Evolutionary conservation across 2,113 vertebrate genomes (phyloP), one percentile per base, ranked within the genome.

Genomic region (Chinchilla lanigera): DNA sequence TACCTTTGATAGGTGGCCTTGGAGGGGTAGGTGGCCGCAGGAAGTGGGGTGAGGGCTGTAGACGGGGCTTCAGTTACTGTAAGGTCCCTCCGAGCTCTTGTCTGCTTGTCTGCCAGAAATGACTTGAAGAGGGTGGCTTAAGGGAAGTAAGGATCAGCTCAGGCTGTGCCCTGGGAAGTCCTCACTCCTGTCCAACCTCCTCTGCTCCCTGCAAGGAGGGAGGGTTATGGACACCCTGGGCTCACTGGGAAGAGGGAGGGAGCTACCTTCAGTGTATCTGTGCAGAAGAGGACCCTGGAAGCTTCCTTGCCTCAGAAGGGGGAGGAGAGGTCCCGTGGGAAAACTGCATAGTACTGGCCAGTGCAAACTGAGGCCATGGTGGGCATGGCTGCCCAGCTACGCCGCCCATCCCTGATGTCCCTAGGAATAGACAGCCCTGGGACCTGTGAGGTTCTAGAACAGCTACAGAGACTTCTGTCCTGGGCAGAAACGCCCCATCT

Each of bases 141-240:
- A 54, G 50, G 17, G 77, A 80, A 54, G 50, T 0, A 50, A 38
- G 17, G 4, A 12, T 1, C 52, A 2, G 1, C 56, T 84, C 4
- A 9, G 38, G 30, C 41, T 47, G 47, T 9, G 52, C 44, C 33
- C n/a, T 1, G 26, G 0, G 0, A 50, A 47, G 67, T 28, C n/a
- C 54, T 35, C 5, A 0, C 0, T 10, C 6, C 47, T 4, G 0
- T 16, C 30, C 30, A 11, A 20, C 26, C 47, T 28, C 88, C 44
- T 33, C 33, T 33, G 13, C 26, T n/a, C 6, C 44, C n/a, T n/a
- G 71, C 44, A 3, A 22, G 52, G 75, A n/a, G 77, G 1, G 26
- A 20, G 7, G 67, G 35, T 12, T 26, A 0, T 77, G 89, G 52
- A 20, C 30, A 1, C 17, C n/a, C 78, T 14, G 24, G 7, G 28